A percentile compares a stretch with the other conserved stretches of the same genome.
Conservation (phyloP, 2,888 invertebrate genomes). For the Acleris literana region DNA sequence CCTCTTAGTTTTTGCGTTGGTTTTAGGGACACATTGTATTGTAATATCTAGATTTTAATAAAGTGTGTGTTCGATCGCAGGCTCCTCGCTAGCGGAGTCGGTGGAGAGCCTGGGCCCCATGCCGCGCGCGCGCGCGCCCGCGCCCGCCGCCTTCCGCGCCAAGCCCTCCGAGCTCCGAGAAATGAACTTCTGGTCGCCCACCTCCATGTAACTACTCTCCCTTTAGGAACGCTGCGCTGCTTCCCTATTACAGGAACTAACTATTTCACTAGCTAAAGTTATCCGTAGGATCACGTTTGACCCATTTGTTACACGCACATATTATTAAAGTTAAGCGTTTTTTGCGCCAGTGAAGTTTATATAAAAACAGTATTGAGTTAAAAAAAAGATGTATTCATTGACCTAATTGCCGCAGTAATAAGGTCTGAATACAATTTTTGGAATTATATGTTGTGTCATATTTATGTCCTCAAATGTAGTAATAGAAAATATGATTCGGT, state of each 20-base stretch:
- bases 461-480: neutral
- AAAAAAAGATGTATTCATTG: no score
- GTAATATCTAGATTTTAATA: no score
- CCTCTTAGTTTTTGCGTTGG: no score
- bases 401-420: no score
- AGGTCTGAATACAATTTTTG: no score
- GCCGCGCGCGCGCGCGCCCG: constrained; percentile 57
- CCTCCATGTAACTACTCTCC: constrained; percentile 86
- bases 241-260: constrained; percentile 5
- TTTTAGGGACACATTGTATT: no score
- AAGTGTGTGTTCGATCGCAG: no score
- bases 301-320: no score
- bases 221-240: constrained; percentile 33
- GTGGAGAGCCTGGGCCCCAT: constrained; percentile 76
- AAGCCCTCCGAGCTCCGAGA: constrained; percentile 89
- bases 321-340: no score
- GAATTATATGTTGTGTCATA: no score
- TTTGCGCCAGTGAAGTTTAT: no score
- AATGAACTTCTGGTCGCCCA: constrained; percentile 94
- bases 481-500: neutral
- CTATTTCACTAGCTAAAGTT: neutral
- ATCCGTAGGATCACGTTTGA: neutral
- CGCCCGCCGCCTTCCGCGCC: constrained; percentile 74
- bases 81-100: constrained; percentile 66
- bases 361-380: no score